Conservation (phyloP, 2,797 vertebrate genomes). For the Pseudochirops corinnae region DNA sequence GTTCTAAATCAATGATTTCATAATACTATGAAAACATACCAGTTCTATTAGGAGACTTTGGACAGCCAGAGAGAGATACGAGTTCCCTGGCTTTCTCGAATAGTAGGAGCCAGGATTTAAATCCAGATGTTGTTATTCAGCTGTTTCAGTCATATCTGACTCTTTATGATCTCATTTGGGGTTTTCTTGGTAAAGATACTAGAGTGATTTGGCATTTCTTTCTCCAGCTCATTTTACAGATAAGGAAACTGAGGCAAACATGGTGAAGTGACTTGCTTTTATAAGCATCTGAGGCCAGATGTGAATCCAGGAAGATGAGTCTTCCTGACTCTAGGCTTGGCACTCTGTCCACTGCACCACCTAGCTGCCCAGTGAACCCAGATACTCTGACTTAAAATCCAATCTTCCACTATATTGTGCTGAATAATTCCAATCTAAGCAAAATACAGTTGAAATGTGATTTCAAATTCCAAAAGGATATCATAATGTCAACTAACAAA, state of each 20-base stretch:
- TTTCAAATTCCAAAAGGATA: background rate
- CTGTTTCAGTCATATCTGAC: background rate
- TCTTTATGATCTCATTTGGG: background rate
- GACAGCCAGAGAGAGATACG: background rate
- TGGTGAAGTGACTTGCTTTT: background rate
- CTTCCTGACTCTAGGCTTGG: background rate
- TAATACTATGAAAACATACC: background rate
- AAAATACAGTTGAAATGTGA: background rate
- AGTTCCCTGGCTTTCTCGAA: background rate
- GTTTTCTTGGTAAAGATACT: background rate
- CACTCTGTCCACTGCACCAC: background rate
- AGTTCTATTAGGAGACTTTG: background rate
- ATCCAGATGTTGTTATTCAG: background rate
- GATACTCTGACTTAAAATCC: background rate
- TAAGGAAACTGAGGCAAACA: background rate
- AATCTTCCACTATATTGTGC: background rate
- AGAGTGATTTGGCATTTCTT: background rate
- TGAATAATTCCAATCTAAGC: background rate
- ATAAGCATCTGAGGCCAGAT: background rate
- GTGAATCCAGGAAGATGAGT: background rate
- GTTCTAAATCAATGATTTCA: background rate
- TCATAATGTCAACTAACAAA: background rate
- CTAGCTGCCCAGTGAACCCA: background rate
- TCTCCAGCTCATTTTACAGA: background rate
- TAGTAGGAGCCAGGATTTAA: background rate